Base-by-base conservation (phyloP, 2,113 vertebrate genomes). In the Microcebus tavaratra region DNA sequence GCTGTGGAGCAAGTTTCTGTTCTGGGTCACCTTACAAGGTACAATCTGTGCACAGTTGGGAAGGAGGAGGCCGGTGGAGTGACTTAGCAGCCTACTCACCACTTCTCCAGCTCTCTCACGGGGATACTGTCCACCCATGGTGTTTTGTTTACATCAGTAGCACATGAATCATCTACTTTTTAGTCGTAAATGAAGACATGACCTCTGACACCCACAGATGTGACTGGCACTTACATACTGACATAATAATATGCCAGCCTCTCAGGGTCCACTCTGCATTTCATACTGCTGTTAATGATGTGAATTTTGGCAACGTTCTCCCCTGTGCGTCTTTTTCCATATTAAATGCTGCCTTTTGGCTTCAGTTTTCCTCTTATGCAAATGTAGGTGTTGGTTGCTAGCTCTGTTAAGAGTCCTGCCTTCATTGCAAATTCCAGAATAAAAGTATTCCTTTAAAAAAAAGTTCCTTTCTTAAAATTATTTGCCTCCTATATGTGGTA, bases 141-240 rank as follows among this genome's bases (percentile, higher is more conserved):
- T 8, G 17, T 34, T 94, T 82, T 76, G 36, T 85, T 94, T 78
- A 80, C 8, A 76, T 50, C 39, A 84, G 0, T 27, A 61, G 50
- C 25, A 34, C 15, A 55, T 53, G 39, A 61, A 29, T 68, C 42
- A 75, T 29, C 13, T 5, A 73, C 13, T 17, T 93, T 61, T 88
- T 45, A 96, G 63, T 50, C 92, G 14, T 94, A 88, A 75, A 17
- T 75, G 48, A 94, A 34, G 50, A 94, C 29, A 15, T 96, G 92
- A 91, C 1, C 0, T 96, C 53, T 67, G 67, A 91, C 20, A 61
- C n/a, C 67, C 61, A 39, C 12, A 39, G 13, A 9, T 86, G 20
- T 53, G 36, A 31, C 68, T 55, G 45, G 23, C 9, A 10, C 48
- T 89, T 65, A 39, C n/a, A 63, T 61, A 11, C 18, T 88, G 85